Conservation (phyloP, 2,888 invertebrate species). For the Hedychridium roseum region DNA sequence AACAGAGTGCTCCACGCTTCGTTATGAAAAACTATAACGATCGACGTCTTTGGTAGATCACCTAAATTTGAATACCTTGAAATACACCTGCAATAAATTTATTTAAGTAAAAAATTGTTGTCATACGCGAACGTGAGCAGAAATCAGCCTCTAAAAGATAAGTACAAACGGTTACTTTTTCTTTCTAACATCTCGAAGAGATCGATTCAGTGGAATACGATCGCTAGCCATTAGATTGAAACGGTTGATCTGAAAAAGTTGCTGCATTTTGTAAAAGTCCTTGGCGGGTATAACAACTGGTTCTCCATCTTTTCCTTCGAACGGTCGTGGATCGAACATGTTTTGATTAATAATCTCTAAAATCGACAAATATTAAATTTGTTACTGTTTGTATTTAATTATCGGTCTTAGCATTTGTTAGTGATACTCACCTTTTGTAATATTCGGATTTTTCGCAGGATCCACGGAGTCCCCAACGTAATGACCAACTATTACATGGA, state of each 20-base stretch:
- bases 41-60: conserved; percentile 84
- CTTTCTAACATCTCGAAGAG: conserved; percentile 84
- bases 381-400: conserved; percentile 3
- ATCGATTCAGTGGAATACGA: conserved; percentile 84
- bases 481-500: conserved; percentile 87
- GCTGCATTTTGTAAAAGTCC: conserved; percentile 79
- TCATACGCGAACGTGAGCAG: not conserved
- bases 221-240: conserved; percentile 91
- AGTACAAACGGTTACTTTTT: conserved; percentile 70
- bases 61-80: conserved; percentile 67
- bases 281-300: conserved; percentile 81
- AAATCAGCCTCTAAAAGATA: not conserved
- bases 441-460: conserved; percentile 68
- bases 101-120: not conserved
- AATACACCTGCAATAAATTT: conserved; percentile 68
- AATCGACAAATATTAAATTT: conserved; percentile 20
- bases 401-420: not conserved
- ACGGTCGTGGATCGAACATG: conserved; percentile 76
- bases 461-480: conserved; percentile 81
- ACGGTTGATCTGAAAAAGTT: conserved; percentile 82
- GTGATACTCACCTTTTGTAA: conserved; percentile 73
- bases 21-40: conserved; percentile 98
- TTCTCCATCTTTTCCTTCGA: conserved; percentile 81
- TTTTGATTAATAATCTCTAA: conserved; percentile 79
- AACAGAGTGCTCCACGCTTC: conserved; percentile 98